Conservation (phyloP, 2,113 vertebrate species). For the Pterocles gutturalis region DNA sequence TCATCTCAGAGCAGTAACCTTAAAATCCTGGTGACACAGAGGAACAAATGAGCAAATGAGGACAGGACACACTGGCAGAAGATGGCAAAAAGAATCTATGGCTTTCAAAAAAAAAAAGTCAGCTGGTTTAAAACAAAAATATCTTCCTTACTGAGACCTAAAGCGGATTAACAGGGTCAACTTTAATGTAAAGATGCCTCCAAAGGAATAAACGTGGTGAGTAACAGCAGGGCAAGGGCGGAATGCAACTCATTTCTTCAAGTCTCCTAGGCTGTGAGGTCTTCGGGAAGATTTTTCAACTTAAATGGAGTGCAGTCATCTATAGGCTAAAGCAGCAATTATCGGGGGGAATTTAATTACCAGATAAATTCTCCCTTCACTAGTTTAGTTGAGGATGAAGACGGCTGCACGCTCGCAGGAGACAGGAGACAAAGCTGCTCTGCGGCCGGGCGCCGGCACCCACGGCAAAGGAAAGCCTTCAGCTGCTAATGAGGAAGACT, state of each 20-base stretch:
- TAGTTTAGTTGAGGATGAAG: constrained; percentile 55
- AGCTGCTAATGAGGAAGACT: not conserved
- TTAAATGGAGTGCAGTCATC: constrained; percentile 75
- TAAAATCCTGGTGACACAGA: not conserved
- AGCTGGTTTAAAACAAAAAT: not conserved
- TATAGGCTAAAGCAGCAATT: constrained; percentile 73
- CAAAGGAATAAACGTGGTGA: not conserved
- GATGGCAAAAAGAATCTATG: not conserved
- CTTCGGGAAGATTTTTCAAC: constrained; percentile 71
- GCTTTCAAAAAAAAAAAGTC: not conserved
- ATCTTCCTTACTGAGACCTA: not conserved
- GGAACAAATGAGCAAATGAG: not conserved
- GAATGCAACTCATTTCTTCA: not conserved
- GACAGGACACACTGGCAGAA: not conserved
- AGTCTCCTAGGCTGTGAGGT: constrained; percentile 45
- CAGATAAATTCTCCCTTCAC: constrained; percentile 58
- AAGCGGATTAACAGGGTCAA: not conserved
- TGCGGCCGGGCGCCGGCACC: accelerated
- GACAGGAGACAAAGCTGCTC: not conserved
- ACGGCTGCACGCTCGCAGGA: not conserved
- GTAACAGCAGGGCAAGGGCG: not conserved
- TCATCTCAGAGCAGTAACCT: not conserved
- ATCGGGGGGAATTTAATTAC: constrained; percentile 69
- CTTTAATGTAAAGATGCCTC: not conserved
- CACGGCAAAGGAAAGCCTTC: accelerated